Evolutionary conservation across 2,888 invertebrate species (phyloP).

Genomic region (Trichopria drosophilae): DNA sequence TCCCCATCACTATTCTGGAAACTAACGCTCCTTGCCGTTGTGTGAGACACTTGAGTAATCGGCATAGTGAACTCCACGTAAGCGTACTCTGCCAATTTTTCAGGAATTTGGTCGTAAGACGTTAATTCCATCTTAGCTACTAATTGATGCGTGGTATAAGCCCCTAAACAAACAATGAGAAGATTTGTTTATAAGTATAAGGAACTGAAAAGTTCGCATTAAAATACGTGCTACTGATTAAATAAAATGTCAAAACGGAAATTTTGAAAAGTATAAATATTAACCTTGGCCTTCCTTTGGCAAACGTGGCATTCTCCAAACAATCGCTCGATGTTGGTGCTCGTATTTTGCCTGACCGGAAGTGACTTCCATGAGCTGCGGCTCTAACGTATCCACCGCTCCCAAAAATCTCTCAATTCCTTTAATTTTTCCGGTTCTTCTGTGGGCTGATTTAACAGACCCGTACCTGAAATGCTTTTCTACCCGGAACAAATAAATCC

Average conservation of each 20-base stretch:
- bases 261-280: conserved; percentile 12
- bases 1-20: conserved; percentile 82
- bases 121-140: conserved; percentile 93
- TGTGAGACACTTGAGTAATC: conserved; percentile 91
- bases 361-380: conserved; percentile 92
- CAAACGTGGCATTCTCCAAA: conserved; percentile 96
- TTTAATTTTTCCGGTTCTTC: conserved; percentile 86
- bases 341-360: conserved; percentile 98
- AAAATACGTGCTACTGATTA: no score
- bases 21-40: conserved; percentile 92
- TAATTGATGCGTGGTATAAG: conserved; percentile 96
- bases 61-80: conserved; percentile 99
- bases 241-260: not conserved
- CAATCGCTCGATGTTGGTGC: conserved; percentile 94
- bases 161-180: conserved; percentile 69
- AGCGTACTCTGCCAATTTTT: conserved; percentile 83
- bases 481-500: conserved; percentile 98
- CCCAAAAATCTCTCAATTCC: conserved; percentile 91
- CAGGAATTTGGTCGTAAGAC: conserved; percentile 96
- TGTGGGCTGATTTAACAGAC: conserved; percentile 56
- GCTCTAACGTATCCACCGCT: conserved; percentile 86
- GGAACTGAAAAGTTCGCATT: not conserved
- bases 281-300: conserved; percentile 98
- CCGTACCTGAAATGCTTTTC: conserved; percentile 87
- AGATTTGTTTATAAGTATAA: not conserved